Evolutionary conservation across 2,888 invertebrate species (phyloP).

Genomic region (Dromius quadrimaculatus): DNA sequence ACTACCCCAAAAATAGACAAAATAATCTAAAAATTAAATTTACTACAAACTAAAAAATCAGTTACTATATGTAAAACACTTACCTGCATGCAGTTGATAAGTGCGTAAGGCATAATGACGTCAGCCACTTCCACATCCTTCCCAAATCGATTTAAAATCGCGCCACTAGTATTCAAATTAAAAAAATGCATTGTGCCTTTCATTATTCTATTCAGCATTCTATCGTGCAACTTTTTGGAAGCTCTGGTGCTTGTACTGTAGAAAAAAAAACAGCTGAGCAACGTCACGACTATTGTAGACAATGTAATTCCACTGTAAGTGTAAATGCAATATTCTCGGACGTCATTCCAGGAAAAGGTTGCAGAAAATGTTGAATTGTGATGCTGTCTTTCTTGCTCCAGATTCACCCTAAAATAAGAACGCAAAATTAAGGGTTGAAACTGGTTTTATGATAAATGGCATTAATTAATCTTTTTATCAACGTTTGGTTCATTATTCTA

Average conservation of each 20-base stretch:
- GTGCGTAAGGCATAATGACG: slow-evolving; percentile 72
- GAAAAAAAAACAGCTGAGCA: slow-evolving; percentile 73
- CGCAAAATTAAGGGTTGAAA: too few relatives aligned
- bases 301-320: slow-evolving; percentile 68
- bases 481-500: too few relatives aligned
- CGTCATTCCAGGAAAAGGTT: slow-evolving; percentile 62
- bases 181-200: slow-evolving; percentile 88
- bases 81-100: slow-evolving; percentile 72
- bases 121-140: slow-evolving; percentile 87
- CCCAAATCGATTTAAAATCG: slow-evolving; percentile 89
- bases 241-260: slow-evolving; percentile 79
- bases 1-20: slow-evolving; percentile 78
- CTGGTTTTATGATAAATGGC: too few relatives aligned
- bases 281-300: slow-evolving; percentile 68
- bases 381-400: slow-evolving; percentile 48
- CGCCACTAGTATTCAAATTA: slow-evolving; percentile 85
- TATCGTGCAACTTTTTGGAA: slow-evolving; percentile 82
- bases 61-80: slow-evolving; percentile 55
- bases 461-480: too few relatives aligned
- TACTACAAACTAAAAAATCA: slow-evolving; percentile 70
- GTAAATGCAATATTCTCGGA: slow-evolving; percentile 62
- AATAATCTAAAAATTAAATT: slow-evolving; percentile 68
- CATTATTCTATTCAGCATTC: slow-evolving; percentile 86
- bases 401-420: slow-evolving; percentile 53
- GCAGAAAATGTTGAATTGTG: not conserved